Evolutionary conservation across 2,888 invertebrate genomes (phyloP).

Genomic region (Drosophila subquinaria): DNA sequence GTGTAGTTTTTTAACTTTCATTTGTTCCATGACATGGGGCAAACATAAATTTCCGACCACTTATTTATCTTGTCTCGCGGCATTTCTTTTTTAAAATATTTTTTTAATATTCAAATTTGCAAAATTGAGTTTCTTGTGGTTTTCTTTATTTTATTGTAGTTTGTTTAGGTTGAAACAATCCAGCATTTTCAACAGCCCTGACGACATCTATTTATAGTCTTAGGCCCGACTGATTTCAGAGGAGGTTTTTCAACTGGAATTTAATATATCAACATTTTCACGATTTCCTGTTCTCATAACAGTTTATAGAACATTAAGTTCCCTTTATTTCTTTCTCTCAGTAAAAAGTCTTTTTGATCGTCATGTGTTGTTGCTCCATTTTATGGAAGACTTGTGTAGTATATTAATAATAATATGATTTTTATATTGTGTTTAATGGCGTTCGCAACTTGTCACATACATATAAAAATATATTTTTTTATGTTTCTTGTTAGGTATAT

Average conservation of each 20-base stretch:
- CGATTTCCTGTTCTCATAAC: constrained; percentile 29
- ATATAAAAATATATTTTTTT: constrained; percentile 9
- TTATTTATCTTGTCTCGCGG: constrained; percentile 36
- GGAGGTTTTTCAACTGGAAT: constrained; percentile 34
- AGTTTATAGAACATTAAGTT: constrained; percentile 37
- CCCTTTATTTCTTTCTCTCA: constrained; percentile 24
- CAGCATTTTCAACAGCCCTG: constrained; percentile 54
- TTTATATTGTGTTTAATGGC: constrained; percentile 46
- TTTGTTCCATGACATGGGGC: constrained; percentile 64
- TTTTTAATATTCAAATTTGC: constrained; percentile 9
- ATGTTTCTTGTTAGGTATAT: constrained; percentile 2
- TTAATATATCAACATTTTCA: constrained; percentile 46
- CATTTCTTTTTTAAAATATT: constrained; percentile 19
- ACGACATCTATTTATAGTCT: constrained; percentile 60
- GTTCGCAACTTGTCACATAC: constrained; percentile 27
- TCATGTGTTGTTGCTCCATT: constrained; percentile 31
- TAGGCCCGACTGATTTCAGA: constrained; percentile 33
- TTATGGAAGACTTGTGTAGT: constrained; percentile 55
- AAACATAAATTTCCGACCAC: constrained; percentile 57
- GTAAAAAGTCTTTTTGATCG: constrained; percentile 23
- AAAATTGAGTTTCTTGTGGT: constrained; percentile 32
- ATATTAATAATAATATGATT: constrained; percentile 41
- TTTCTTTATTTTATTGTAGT: constrained; percentile 25
- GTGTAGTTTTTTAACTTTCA: constrained; percentile 50
- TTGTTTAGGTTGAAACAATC: constrained; percentile 47